These are phyloP conservation scores for cat (Felis catus) DNA, from an alignment of 2,113 vertebrate species.

Conservation along the genomic window DNA sequence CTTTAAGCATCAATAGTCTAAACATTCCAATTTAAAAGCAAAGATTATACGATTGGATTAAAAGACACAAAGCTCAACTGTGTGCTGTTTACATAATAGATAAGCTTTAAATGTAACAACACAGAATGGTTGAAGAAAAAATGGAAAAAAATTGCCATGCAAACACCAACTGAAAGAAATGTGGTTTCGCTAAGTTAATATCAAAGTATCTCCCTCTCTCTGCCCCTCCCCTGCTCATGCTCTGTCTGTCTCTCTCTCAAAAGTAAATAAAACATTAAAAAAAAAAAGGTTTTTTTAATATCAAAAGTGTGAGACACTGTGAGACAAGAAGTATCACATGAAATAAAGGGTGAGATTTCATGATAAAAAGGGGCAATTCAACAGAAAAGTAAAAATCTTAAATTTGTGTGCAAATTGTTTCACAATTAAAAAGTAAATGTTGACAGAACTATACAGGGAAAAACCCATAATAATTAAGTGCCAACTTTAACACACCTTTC, in stretches of 20 bases:
- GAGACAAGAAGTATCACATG: background rate
- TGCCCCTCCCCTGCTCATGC: too few species aligned
- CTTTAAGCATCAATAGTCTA: background rate
- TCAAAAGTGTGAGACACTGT: background rate
- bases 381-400: background rate
- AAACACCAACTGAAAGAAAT: background rate
- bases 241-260: too few species aligned
- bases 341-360: background rate
- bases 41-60: background rate
- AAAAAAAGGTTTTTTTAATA: too few species aligned
- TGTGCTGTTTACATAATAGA: background rate
- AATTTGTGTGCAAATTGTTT: background rate
- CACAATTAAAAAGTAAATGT: background rate
- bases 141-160: background rate
- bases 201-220: background rate
- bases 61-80: background rate
- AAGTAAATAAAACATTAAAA: too few species aligned
- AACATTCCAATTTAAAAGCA: background rate
- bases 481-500: background rate
- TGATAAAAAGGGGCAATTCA: background rate
- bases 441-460: background rate
- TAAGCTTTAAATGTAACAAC: background rate
- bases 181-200: background rate
- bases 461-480: background rate
- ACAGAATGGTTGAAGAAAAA: background rate